Evolutionary conservation across 2,888 invertebrate genomes (phyloP).

Genomic region (Prenolepis imparis): DNA sequence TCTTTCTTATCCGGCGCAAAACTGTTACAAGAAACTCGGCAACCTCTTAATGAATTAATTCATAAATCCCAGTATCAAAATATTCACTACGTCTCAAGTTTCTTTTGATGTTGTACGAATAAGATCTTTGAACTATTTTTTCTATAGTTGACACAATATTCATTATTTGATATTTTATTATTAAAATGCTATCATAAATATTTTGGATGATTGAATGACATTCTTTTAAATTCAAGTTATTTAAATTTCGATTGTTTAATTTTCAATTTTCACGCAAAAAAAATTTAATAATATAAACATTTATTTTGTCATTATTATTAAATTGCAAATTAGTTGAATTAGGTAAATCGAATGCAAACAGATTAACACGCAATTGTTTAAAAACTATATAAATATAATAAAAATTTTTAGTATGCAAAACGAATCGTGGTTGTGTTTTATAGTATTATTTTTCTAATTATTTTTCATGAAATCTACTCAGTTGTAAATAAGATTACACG

Average conservation of each 20-base stretch:
- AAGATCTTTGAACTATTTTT: not conserved
- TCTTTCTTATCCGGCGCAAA: constrained; percentile 23
- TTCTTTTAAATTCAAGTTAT: not conserved
- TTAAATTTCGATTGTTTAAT: constrained; percentile 3
- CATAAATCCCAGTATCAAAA: constrained; percentile 37
- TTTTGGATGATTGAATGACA: not conserved
- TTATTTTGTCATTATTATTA: not conserved
- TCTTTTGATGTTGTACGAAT: not conserved
- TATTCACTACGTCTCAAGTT: not conserved
- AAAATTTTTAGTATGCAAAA: not conserved
- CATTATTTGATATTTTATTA: not conserved
- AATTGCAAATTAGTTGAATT: not conserved
- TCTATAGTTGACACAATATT: constrained; percentile 2
- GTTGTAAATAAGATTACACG: not conserved
- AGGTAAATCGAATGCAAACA: not conserved
- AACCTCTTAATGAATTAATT: constrained; percentile 46
- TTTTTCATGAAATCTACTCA: not conserved
- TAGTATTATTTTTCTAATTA: not conserved
- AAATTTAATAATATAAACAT: too few relatives aligned
- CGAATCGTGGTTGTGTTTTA: not conserved
- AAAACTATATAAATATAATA: not conserved
- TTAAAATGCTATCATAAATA: not conserved
- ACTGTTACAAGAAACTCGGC: constrained; percentile 15
- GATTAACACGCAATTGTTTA: not conserved
- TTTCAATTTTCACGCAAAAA: not conserved